Evolutionary conservation across 2,797 vertebrate genomes (phyloP).

Genomic region (Eupleurogrammus muticus): DNA sequence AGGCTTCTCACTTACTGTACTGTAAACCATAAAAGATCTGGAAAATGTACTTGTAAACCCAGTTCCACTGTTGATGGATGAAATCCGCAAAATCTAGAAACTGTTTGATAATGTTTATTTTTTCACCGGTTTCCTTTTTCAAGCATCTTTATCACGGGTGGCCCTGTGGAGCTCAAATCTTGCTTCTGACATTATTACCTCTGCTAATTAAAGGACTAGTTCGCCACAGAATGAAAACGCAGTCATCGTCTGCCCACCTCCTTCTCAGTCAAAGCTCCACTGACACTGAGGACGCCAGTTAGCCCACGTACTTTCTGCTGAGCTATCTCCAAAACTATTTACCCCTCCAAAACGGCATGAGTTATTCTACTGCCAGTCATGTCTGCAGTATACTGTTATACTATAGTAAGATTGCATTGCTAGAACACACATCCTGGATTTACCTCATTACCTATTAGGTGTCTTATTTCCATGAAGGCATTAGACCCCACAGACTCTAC

Average conservation of each 20-base stretch:
- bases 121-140: constrained; percentile 8
- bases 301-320: not conserved
- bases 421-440: constrained; percentile 8
- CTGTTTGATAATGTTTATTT: constrained; percentile 37
- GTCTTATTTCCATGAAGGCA: not conserved
- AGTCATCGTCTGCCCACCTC: constrained; percentile 4
- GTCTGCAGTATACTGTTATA: not conserved
- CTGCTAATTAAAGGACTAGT: constrained; percentile 20
- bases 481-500: constrained; percentile 14
- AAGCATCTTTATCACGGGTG: constrained; percentile 35
- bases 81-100: constrained; percentile 27
- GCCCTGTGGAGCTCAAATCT: constrained; percentile 31
- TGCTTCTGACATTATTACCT: constrained; percentile 1
- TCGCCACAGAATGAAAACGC: constrained; percentile 9
- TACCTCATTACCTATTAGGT: constrained; percentile 2
- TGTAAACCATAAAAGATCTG: constrained; percentile 44
- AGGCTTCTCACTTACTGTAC: constrained; percentile 31
- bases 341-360: constrained; percentile 2
- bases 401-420: not conserved
- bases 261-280: constrained; percentile 6
- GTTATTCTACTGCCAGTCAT: not conserved
- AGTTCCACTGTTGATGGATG: constrained; percentile 37
- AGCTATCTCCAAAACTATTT: not conserved
- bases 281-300: not conserved
- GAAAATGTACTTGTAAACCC: constrained; percentile 41